Conservation (phyloP, 2,888 invertebrate genomes). For the Caenorhabditis sp. region DNA sequence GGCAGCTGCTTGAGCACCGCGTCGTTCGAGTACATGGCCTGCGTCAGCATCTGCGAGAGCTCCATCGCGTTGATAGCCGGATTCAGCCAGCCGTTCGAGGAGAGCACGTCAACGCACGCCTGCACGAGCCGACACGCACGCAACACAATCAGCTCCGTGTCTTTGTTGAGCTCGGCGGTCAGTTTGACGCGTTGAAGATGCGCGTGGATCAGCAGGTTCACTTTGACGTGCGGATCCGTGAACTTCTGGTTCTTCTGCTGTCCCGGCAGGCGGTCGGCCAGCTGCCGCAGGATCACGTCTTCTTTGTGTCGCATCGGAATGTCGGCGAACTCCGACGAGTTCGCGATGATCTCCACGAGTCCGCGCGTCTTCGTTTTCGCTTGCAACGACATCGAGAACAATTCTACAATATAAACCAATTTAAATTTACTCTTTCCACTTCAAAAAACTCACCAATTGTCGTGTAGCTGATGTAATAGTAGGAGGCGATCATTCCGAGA, state of each 20-base stretch:
- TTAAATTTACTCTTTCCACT: neutral
- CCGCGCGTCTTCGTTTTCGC: slow-evolving; percentile 98
- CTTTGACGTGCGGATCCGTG: slow-evolving; percentile 96
- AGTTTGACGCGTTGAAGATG: slow-evolving; percentile 94
- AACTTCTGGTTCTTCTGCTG: slow-evolving; percentile 87
- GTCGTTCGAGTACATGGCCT: slow-evolving; percentile 99
- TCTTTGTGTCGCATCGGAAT: slow-evolving; percentile 95
- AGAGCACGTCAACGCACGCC: slow-evolving; percentile 93
- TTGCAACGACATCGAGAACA: slow-evolving; percentile 96
- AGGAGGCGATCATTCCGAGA: slow-evolving; percentile 99
- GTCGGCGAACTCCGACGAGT: slow-evolving; percentile 93
- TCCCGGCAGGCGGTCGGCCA: slow-evolving; percentile 82
- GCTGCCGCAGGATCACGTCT: slow-evolving; percentile 87
- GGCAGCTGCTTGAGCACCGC: slow-evolving; percentile 96
- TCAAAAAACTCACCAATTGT: slow-evolving; percentile 86
- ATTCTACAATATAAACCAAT: slow-evolving; percentile 83
- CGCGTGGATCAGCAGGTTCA: slow-evolving; percentile 94
- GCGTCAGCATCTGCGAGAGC: slow-evolving; percentile 98
- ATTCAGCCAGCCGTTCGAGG: slow-evolving; percentile 92
- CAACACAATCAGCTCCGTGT: slow-evolving; percentile 90
- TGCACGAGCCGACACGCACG: slow-evolving; percentile 80
- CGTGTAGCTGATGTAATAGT: slow-evolving; percentile 99
- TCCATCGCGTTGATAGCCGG: slow-evolving; percentile 99
- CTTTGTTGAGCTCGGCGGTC: slow-evolving; percentile 95
- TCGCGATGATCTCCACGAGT: slow-evolving; percentile 94